Evolutionary conservation across 2,888 invertebrate species (phyloP).

Genomic region (Morinoia aosen): DNA sequence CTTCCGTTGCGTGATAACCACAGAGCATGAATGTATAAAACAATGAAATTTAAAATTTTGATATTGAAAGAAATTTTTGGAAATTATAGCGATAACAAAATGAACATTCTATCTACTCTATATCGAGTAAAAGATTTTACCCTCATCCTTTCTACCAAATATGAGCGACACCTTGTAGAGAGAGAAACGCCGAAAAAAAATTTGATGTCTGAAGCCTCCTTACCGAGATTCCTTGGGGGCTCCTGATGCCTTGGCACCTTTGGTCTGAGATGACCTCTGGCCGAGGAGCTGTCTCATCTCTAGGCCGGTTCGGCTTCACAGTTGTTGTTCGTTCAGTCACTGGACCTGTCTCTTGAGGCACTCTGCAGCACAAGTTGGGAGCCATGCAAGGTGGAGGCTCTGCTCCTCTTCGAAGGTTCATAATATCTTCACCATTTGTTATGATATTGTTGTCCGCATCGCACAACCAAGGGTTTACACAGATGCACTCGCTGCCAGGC

Average conservation of each 20-base stretch:
- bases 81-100: neutral
- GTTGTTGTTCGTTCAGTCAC: neutral
- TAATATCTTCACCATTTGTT: slow-evolving; percentile 59
- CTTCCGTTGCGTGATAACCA: neutral
- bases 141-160: neutral
- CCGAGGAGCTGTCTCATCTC: neutral
- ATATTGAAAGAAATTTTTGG: neutral
- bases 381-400: slow-evolving; percentile 5
- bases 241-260: slow-evolving; percentile 48
- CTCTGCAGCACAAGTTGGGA: slow-evolving; percentile 34
- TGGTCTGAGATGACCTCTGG: neutral
- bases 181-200: neutral
- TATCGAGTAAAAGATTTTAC: neutral
- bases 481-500: slow-evolving; percentile 53
- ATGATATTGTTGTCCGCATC: slow-evolving; percentile 60
- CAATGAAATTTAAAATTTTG: neutral
- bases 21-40: neutral
- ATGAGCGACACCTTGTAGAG: neutral
- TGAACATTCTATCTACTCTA: neutral
- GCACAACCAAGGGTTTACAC: slow-evolving; percentile 61
- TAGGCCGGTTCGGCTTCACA: neutral
- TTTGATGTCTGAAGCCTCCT: neutral
- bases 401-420: slow-evolving; percentile 49
- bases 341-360: neutral
- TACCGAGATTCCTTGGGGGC: slow-evolving; percentile 31